Evolutionary conservation across 2,113 vertebrate species (phyloP).

Genomic region (Tupaia tana): DNA sequence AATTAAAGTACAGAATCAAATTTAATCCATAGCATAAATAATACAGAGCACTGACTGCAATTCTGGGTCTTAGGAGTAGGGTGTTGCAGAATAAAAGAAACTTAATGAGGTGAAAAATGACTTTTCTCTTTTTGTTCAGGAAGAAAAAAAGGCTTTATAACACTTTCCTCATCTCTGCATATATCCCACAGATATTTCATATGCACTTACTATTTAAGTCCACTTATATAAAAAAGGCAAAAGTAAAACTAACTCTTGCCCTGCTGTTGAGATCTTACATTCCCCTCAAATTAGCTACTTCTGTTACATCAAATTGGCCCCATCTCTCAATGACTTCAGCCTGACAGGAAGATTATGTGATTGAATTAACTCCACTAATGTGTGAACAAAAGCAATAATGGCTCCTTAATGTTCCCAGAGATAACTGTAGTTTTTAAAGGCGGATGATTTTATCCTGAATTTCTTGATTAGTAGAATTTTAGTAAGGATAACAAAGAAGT

Average conservation of each 20-base stretch:
- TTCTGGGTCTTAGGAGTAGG: background rate
- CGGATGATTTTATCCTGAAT: background rate
- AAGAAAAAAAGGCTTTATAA: no score
- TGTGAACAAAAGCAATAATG: background rate
- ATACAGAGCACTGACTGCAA: background rate
- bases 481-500: background rate
- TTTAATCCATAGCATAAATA: background rate
- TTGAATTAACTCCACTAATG: background rate
- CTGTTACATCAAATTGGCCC: background rate
- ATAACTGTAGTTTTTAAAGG: background rate
- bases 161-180: background rate
- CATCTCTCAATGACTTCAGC: background rate
- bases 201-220: background rate
- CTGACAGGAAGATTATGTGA: background rate
- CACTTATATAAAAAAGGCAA: background rate
- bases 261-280: background rate
- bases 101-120: background rate
- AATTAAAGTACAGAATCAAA: background rate
- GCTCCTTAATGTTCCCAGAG: slow-evolving; percentile 4
- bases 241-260: background rate
- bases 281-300: background rate
- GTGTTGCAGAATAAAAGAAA: background rate
- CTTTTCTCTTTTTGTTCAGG: background rate
- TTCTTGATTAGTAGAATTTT: slow-evolving; percentile 3
- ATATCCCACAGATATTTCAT: background rate